Base-by-base conservation (phyloP, 2,888 invertebrate genomes). In the Hirtodrosophila histrioides region DNA sequence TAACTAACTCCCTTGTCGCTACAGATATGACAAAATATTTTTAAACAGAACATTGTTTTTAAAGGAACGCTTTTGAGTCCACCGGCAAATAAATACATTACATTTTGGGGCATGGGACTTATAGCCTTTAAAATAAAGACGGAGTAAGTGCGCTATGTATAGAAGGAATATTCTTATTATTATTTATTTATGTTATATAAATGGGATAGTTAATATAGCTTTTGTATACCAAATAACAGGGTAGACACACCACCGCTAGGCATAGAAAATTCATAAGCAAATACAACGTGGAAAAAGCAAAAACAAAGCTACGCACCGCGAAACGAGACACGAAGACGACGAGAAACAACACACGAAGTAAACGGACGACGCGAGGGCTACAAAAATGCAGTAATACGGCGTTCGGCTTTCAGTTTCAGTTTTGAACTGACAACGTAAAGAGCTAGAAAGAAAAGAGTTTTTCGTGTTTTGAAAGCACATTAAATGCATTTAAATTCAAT, bases 371-470 rank as follows among this genome's bases (percentile, higher is more conserved):
- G 27, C 43, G 48, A 55, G 40, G 44, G 67, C 75, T 83, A 85
- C 78, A 86, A 78, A 84, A 85, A 74, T 83, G 80, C 78, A 81
- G 78, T 71, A 76, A 66, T 57, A 69, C 60, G 44, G 58, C 63
- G 63, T 63, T 77, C 74, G 78, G 71, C 75, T 75, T 80, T 85
- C 78, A 88, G 79, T 87, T 84, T 87, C 74, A 66, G 66, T 76
- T 69, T 73, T 58, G 65, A 64, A 57, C 73, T 69, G 82, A 62
- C 50, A 40, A 55, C 66, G 75, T 74, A 44, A 63, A 71, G 69
- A 73, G 69, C 75, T 39, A 43, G 46, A 41, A 17, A 40, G 35
- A 45, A 37, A 58, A 53, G 31, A 6, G 4, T 9, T 54, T 62
- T 53, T 50, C 55, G 64, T 60, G 58, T 31, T 51, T 39, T 39